phyloP scores from a whole-genome alignment of 1,140 invertebrate species.

The Bombus ignitus region DNA sequence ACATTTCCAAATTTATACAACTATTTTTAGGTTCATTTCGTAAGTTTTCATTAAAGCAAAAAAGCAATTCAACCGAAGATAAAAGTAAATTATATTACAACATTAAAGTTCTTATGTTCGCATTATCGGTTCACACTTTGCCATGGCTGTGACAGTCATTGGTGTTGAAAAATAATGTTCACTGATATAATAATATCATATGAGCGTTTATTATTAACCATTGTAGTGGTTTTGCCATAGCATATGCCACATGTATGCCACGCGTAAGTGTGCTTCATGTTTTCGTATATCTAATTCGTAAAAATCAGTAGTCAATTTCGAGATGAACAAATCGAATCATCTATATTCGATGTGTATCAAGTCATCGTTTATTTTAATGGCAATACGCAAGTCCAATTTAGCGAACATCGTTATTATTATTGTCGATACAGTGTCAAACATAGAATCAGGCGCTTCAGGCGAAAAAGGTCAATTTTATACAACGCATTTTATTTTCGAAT shows the following conservation, averaged over 20 bases:
- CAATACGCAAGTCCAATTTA: not conserved
- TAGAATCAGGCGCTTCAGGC: not conserved
- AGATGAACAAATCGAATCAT: too few relatives aligned
- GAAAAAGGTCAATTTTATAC: not conserved
- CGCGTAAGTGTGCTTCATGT: not conserved
- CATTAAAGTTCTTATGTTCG: not conserved
- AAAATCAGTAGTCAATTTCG: not conserved
- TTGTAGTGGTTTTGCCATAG: not conserved
- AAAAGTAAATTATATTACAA: not conserved
- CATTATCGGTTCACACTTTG: not conserved
- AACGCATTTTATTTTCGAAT: not conserved
- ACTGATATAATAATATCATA: slow-evolving; percentile 13
- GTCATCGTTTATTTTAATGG: not conserved
- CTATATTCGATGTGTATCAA: not conserved
- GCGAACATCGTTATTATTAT: not conserved
- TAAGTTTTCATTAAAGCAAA: not conserved
- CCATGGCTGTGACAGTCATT: not conserved
- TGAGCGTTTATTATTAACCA: slow-evolving; percentile 24
- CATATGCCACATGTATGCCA: too few relatives aligned
- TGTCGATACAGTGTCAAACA: not conserved
- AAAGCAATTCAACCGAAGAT: not conserved
- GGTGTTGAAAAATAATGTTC: not conserved
- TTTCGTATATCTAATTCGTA: not conserved
- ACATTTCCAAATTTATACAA: not conserved
- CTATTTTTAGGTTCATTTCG: not conserved